Evolutionary conservation across 1,140 invertebrate species (phyloP).

Genomic region (Zeugodacus cucurbitae): DNA sequence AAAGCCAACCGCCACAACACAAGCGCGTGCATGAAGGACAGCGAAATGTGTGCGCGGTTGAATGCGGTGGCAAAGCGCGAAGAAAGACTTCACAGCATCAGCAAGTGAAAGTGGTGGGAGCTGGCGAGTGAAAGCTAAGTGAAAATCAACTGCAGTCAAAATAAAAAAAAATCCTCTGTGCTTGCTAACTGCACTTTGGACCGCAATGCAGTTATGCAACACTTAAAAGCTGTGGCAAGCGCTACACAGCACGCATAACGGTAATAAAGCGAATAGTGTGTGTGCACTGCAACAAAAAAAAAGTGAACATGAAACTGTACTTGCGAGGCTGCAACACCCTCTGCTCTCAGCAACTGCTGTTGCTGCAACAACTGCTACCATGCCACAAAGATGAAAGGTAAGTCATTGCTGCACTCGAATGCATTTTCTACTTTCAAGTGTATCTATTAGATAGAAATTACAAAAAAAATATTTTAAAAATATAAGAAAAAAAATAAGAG

Average conservation of each 20-base stretch:
- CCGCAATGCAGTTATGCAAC: conserved; percentile 1
- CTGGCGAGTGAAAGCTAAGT: conserved; percentile 28
- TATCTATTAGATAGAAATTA: conserved; percentile 18
- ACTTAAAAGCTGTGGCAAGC: not conserved
- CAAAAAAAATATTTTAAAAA: too few species aligned
- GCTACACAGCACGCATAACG: not conserved
- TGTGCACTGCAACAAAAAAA: not conserved
- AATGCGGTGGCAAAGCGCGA: not conserved
- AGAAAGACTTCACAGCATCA: not conserved
- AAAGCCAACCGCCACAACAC: not conserved
- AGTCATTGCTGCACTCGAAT: not conserved
- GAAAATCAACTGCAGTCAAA: conserved; percentile 17
- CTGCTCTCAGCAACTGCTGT: not conserved
- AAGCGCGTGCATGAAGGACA: not conserved
- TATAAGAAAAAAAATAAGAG: not conserved
- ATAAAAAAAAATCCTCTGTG: not conserved
- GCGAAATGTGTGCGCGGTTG: not conserved
- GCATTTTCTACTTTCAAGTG: conserved; percentile 14
- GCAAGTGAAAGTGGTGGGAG: conserved; percentile 33
- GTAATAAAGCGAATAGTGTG: not conserved
- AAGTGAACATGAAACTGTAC: not conserved
- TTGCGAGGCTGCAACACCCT: not conserved
- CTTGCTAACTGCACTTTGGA: not conserved
- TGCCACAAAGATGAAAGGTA: not conserved
- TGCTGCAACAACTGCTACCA: not conserved